These are phyloP conservation scores for Oxygymnocypris stewartii DNA, from an alignment of 2,113 vertebrate species.

Conservation along the genomic window DNA sequence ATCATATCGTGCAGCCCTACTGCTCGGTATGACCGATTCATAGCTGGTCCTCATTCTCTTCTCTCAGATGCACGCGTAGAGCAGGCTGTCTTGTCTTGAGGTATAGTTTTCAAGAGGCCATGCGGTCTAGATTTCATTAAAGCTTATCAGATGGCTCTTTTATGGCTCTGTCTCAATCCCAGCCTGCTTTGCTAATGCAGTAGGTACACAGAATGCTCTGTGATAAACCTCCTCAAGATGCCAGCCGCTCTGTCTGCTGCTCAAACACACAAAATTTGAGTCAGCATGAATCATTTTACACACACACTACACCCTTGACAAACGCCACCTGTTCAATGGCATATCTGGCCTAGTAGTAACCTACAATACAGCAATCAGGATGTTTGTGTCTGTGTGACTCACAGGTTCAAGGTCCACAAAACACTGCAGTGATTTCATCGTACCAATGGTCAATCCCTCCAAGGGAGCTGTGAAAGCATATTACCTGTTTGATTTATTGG, in stretches of 20 bases:
- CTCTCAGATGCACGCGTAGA: background rate
- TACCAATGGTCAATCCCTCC: slow-evolving; percentile 53
- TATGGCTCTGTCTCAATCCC: slow-evolving; percentile 28
- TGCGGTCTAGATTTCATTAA: slow-evolving; percentile 17
- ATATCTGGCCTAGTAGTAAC: slow-evolving; percentile 32
- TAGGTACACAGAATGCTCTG: slow-evolving; percentile 24
- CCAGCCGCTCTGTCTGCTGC: slow-evolving; percentile 11
- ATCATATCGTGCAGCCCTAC: no score
- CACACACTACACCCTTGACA: slow-evolving; percentile 42
- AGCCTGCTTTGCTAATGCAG: slow-evolving; percentile 39
- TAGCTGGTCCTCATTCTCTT: background rate
- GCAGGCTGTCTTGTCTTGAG: background rate
- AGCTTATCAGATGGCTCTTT: slow-evolving; percentile 44
- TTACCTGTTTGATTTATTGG: slow-evolving; percentile 52
- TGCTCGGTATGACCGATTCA: background rate
- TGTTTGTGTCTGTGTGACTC: slow-evolving; percentile 46
- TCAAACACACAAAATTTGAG: slow-evolving; percentile 39
- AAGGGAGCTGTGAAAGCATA: slow-evolving; percentile 49
- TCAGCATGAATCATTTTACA: slow-evolving; percentile 35
- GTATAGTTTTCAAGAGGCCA: background rate
- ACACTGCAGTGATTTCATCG: slow-evolving; percentile 57
- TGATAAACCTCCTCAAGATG: slow-evolving; percentile 34
- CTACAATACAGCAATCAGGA: slow-evolving; percentile 29
- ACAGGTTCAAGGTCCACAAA: slow-evolving; percentile 43
- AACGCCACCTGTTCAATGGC: slow-evolving; percentile 45